Evolutionary conservation across 2,797 vertebrate species (phyloP), one percentile per base, ranked within the genome.

Genomic region (Platalea minor): DNA sequence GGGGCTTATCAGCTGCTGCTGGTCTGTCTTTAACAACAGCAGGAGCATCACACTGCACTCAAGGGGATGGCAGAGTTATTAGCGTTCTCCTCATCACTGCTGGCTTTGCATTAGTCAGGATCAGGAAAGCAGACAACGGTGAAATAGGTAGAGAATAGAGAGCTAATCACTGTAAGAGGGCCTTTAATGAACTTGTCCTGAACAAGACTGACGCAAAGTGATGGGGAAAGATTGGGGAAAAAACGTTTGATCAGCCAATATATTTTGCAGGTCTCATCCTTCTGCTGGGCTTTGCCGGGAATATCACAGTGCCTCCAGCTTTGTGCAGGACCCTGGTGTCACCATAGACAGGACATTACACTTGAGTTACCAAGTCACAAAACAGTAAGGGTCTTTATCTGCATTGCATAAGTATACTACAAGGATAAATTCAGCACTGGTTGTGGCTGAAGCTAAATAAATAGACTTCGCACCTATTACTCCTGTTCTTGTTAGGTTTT

Each of bases 401-500:
- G 19, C 51, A 43, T n/a, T 92, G 53, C 69, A 29, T 95, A 95
- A 95, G 75, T 70, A n/a, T 29, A 26, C 24, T 68, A 93, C n/a
- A 65, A 93, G 87, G 31, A 89, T 70, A 88, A 78, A 75, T 75
- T 46, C 86, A 89, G 61, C 73, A 41, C 48, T 31, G 28, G 21
- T 81, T 15, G 61, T 85, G 45, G 39, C 73, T 95, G 85, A 76
- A 89, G 69, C 63, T 79, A 92, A 93, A 88, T 41, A 91, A 87
- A 88, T 15, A 93, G 29, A 50, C n/a, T 94, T 94, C 78, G 50
- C 73, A 91, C 63, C 59, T 92, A 91, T 96, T 91, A 67, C 46
- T 94, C 91, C 74, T 85, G 46, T 96, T 91, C 84, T 84, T 93
- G 83, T 93, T 93, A 91, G 63, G 61, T 24, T 90, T 89, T 96